These are phyloP conservation scores for Falco punctatus DNA, from an alignment of 2,113 vertebrate genomes.

Conservation along the genomic window DNA sequence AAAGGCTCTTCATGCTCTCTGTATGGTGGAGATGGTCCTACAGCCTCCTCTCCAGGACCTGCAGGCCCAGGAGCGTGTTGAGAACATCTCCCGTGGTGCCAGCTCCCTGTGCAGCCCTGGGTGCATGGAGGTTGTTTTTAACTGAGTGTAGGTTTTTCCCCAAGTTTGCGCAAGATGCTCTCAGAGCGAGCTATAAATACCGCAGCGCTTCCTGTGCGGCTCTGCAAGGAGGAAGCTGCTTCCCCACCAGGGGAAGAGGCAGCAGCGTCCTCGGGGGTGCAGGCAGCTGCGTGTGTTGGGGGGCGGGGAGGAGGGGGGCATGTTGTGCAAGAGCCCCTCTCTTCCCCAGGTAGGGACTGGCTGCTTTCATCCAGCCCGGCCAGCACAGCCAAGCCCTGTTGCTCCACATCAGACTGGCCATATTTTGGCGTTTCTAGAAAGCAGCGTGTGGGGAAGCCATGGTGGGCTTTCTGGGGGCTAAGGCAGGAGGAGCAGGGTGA, in stretches of 20 bases:
- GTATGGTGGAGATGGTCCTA: not conserved
- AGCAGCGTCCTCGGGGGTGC: not conserved
- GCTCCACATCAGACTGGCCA: accelerated
- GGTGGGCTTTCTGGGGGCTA: not conserved
- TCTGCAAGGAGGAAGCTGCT: constrained; percentile 24
- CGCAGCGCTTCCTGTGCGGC: constrained; percentile 24
- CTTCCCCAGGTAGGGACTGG: not conserved
- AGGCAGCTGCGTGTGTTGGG: not conserved
- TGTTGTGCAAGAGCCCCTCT: not conserved
- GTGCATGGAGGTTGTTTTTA: not conserved
- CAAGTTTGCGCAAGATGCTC: not conserved
- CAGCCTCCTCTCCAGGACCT: not conserved
- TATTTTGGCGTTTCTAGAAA: not conserved
- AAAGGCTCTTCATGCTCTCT: not conserved
- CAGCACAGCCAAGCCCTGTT: accelerated
- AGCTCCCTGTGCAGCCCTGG: not conserved
- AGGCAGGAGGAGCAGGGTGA: not conserved
- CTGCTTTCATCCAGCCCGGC: not conserved
- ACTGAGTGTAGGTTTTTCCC: not conserved
- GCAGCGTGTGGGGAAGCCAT: accelerated
- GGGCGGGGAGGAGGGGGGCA: not conserved
- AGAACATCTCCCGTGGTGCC: accelerated
- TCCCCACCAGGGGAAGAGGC: not conserved
- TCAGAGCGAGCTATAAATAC: constrained; percentile 44
- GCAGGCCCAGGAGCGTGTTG: not conserved